Base-by-base conservation (phyloP, 2,888 invertebrate genomes). In the Altica lythri region DNA sequence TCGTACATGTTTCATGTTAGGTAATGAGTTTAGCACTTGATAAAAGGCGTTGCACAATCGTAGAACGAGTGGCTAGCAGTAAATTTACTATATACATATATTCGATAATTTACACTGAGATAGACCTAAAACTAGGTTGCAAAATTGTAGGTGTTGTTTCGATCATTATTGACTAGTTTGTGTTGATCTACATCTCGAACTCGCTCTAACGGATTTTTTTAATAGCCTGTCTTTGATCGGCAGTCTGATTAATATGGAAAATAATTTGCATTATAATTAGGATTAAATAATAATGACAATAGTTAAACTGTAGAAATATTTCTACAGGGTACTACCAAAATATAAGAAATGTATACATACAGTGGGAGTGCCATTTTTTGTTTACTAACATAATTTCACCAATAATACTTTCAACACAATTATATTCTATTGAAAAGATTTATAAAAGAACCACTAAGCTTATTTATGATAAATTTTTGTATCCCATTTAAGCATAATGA, bases 21-120 rank as follows among this genome's bases (percentile, higher is more conserved):
- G 57, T 61, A 58, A 59, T 55, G 49, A 55, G 56, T 52, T 42
- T 58, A 58, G 34, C 54, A 55, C 43, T 55, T 53, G 61, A 61
- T 59, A 59, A 61, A 53, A 57, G 55, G 32, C 44, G 54, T 57
- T 60, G 50, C 60, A 55, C 55, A 60, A 57, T 40, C 40, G 3
- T 2, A 25, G 22, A 40, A 22, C 35, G 35, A 35, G 16, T n/a
- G n/a, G n/a, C 27, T 27, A 27, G 27, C 2, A 27, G 9, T 34
- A 45, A 45, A 34, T 30, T 34, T 22, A 30, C 34, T 14, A 34
- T 34, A 45, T 13, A 30, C 12, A 12, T 30, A 30, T 30, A 6
- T 37, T 38, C 17, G 27, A 37, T 47, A 47, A 37, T 47, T 38
- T 46, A 32, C 46, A 25, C 27, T 25, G 25, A 9, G 12, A 35